Percentiles rank a stretch among this genome's conserved stretches.
Conservation (phyloP, 2,797 vertebrate genomes). For the Clarias fuscus region DNA sequence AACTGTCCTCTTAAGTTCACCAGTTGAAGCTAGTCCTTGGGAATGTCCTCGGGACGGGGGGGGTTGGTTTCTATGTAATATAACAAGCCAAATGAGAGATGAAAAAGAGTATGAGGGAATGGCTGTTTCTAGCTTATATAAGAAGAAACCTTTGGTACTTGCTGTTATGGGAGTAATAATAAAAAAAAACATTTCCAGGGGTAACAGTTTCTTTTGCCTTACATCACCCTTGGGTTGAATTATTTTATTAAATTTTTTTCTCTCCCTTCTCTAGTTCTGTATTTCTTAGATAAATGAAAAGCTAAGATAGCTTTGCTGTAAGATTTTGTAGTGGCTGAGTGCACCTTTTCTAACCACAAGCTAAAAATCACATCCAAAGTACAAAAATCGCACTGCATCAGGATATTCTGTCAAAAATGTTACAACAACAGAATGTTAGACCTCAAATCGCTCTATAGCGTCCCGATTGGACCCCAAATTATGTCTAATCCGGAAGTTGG, state of each 20-base stretch:
- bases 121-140: neutral
- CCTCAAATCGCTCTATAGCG: neutral
- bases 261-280: too few relatives aligned
- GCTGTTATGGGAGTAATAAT: neutral
- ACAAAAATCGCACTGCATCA: neutral
- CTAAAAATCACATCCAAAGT: too few relatives aligned
- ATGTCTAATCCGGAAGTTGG: accelerated
- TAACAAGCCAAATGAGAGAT: neutral
- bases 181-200: neutral
- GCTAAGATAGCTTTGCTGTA: too few relatives aligned
- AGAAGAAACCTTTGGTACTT: neutral
- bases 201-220: neutral
- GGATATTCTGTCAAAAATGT: neutral
- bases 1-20: neutral
- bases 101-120: neutral
- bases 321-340: too few relatives aligned
- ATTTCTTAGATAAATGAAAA: too few relatives aligned
- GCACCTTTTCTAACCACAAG: too few relatives aligned
- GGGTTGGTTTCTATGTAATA: neutral
- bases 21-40: neutral
- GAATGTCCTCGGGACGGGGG: neutral
- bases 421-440: too few relatives aligned
- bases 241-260: neutral
- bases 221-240: neutral
- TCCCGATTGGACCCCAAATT: neutral